Evolutionary conservation across 2,113 vertebrate species (phyloP), one percentile per base, ranked within the genome.

Genomic region (Sinosuthora webbiana): DNA sequence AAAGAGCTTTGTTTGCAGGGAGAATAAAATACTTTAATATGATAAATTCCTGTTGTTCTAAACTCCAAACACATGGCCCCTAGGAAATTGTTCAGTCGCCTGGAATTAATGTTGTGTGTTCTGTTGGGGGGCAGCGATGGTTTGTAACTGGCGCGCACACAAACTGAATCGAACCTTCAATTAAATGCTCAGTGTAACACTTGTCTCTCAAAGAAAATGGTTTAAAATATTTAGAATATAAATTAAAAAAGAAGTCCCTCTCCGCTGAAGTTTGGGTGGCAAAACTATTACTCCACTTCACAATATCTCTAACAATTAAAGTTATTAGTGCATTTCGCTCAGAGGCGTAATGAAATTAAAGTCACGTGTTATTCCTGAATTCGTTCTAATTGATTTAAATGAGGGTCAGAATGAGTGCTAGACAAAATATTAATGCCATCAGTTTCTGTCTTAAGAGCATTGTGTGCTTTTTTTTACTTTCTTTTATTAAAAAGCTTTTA

Each of bases 381-480:
- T 90, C 73, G 88, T 94, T 88, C 89, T 88, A 94, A 93, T 94
- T 94, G 89, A 92, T 94, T 93, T 89, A 92, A 95, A 94, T 92
- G 80, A 89, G 62, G 67, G 69, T 91, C 74, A 90, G 59, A 95
- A 87, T 35, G 50, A 93, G 52, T 77, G 63, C 85, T 94, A 90
- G 68, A 28, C 35, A 70, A 90, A 97, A 63, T 85, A 73, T n/a
- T 88, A 52, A 49, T 63, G 49, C 67, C 5, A 50, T 91, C 67
- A 65, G 59, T 86, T 93, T 49, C n/a, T 80, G 44, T 78, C 55
- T 53, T 59, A 73, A 45, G 37, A 90, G 24, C 21, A 56, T 55
- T 83, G 25, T 70, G 24, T 0, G 0, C 24, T 60, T 24, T 12
- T 86, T 76, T 77, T 5, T 3, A 41, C 71, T 78, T 77, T 80